Conservation (phyloP, 2,113 vertebrate genomes). For the Hippocampus barbouri region DNA sequence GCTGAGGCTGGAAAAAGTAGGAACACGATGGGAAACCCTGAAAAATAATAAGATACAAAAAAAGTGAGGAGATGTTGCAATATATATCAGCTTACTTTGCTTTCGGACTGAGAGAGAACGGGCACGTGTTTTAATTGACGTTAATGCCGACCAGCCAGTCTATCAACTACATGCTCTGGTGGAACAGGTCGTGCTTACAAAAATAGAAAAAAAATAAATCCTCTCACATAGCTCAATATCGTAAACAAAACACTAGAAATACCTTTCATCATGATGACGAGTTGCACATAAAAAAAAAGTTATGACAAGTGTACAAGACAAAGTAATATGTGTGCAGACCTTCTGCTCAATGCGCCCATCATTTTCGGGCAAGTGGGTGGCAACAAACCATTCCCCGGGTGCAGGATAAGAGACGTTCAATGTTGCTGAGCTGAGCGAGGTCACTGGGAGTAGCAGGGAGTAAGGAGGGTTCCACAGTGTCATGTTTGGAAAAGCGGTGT, state of each 20-base stretch:
- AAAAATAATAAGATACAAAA: not conserved
- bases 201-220: not conserved
- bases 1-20: slow-evolving; percentile 89
- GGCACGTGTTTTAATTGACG: slow-evolving; percentile 6
- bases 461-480: slow-evolving; percentile 71
- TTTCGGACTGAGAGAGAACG: not conserved
- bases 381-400: slow-evolving; percentile 87
- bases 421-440: slow-evolving; percentile 57
- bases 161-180: not conserved
- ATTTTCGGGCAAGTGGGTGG: slow-evolving; percentile 85
- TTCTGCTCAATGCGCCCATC: slow-evolving; percentile 89
- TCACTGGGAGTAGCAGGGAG: slow-evolving; percentile 70
- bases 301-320: not conserved
- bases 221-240: not conserved
- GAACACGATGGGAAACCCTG: slow-evolving; percentile 87
- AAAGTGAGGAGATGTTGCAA: not conserved
- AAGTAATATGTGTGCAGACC: slow-evolving; percentile 59
- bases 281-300: not conserved
- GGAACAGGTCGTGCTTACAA: slow-evolving; percentile 13
- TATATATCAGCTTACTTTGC: not conserved
- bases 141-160: not conserved
- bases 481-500: slow-evolving; percentile 74
- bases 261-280: too few relatives aligned
- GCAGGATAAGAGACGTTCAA: slow-evolving; percentile 83
- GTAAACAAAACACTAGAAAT: not conserved